Base-by-base conservation (phyloP, 2,888 invertebrate genomes). In the Abrostola tripartita region DNA sequence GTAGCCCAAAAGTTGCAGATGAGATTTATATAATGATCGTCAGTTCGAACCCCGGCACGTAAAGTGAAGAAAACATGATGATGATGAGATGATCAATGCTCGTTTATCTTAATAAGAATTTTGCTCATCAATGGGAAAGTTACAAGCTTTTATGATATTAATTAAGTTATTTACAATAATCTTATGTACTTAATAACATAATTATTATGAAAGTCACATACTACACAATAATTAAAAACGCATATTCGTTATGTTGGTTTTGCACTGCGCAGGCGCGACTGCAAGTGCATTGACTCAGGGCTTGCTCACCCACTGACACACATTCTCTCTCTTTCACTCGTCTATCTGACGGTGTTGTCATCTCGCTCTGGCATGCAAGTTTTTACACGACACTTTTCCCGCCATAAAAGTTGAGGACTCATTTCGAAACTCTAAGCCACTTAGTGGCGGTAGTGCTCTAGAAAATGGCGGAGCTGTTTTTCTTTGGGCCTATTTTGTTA, bases 221-320 rank as follows among this genome's bases (percentile, higher is more conserved):
- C 54, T 6, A 42, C 24, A 61, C 37, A 70, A 69, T 73, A 55
- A 76, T 79, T 67, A 76, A 52, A 61, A 65, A n/a, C 47, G 10
- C 72, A 58, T 73, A 69, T 63, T 61, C 66, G 58, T 68, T 60
- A 62, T 72, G 50, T 60, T 56, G 68, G n/a, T n/a, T n/a, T 69
- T 61, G 53, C 64, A 65, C 65, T 55, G 62, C 64, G 61, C 36
- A 55, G 51, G 53, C 60, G 65, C 64, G 70, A 70, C 50, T 63
- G 79, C 86, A 85, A 89, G 91, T 89, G 88, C 91, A 86, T 89
- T 88, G 90, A 91, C 92, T 85, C 84, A 83, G 82, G 85, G 81
- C 85, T 80, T 71, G 79, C 79, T 89, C 87, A 90, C 92, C 92
- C 86, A 93, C 90, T 93, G 87, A 93, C 93, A 93, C 85, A 92